A percentile compares a stretch with the other conserved stretches of the same genome.
These are phyloP conservation scores for Frankliniella intonsa DNA, from an alignment of 2,888 invertebrate species.

Conservation along the genomic window DNA sequence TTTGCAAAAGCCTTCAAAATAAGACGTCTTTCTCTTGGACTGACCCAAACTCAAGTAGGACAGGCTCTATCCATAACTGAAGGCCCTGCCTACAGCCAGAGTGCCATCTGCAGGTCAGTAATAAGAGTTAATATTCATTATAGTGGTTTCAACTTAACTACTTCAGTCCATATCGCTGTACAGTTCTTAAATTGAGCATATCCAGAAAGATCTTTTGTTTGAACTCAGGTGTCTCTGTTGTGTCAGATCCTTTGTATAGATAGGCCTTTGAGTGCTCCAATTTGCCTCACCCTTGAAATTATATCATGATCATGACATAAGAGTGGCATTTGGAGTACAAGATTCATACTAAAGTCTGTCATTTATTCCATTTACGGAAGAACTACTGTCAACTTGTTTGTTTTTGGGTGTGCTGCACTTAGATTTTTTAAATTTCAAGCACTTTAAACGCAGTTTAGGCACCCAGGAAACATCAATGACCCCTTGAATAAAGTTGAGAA, in stretches of 20 bases:
- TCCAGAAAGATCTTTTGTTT: neutral
- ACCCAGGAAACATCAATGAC: constrained; percentile 16
- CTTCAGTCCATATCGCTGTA: neutral
- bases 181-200: neutral
- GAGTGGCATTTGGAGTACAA: neutral
- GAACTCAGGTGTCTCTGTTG: neutral
- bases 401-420: constrained; percentile 20
- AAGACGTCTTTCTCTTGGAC: constrained; percentile 83
- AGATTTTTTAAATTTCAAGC: neutral
- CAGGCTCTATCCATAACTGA: constrained; percentile 94
- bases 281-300: neutral
- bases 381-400: neutral
- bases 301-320: too few relatives aligned
- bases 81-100: constrained; percentile 97
- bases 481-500: neutral
- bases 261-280: neutral
- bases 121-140: neutral
- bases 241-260: neutral
- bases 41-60: constrained; percentile 96
- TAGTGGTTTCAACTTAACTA: neutral
- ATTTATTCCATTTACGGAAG: neutral
- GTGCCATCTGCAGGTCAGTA: constrained; percentile 97
- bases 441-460: neutral
- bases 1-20: constrained; percentile 97
- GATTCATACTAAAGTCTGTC: too few relatives aligned